Percentiles rank a stretch among this genome's conserved stretches.
Evolutionary conservation across 92 coral and sea anemone species (phyloP).

Genomic region (Parazoanthus atlanticus): DNA sequence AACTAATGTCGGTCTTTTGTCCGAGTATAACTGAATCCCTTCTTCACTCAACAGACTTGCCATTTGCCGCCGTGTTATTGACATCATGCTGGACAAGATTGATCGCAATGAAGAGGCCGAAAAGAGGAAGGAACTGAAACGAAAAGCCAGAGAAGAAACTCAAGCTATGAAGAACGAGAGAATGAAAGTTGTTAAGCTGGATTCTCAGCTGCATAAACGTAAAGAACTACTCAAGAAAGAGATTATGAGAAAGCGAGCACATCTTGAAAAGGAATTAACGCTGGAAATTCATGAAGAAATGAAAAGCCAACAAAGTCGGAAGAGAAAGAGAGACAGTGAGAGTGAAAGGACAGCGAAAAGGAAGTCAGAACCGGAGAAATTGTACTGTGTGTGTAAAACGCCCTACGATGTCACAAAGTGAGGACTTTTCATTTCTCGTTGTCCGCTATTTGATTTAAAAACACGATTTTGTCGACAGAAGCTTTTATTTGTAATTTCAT

Average conservation of each 20-base stretch:
- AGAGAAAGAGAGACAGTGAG: constrained; percentile 66
- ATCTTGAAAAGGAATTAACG: constrained; percentile 81
- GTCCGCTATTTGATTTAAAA: background rate
- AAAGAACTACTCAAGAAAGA: constrained; percentile 89
- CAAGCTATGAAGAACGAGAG: constrained; percentile 73
- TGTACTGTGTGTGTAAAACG: constrained; percentile 88
- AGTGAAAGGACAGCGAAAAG: constrained; percentile 64
- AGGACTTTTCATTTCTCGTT: constrained; percentile 1
- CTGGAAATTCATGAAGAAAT: constrained; percentile 72
- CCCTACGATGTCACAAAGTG: constrained; percentile 90
- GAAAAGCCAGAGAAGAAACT: constrained; percentile 74
- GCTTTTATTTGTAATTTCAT: background rate
- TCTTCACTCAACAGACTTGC: constrained; percentile 59
- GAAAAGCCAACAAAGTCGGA: constrained; percentile 41
- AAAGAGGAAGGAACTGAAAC: constrained; percentile 73
- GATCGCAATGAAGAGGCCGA: constrained; percentile 89
- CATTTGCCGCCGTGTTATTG: constrained; percentile 81
- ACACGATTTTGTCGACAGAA: background rate
- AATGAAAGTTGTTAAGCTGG: constrained; percentile 77
- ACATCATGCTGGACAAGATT: constrained; percentile 81
- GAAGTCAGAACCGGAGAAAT: constrained; percentile 63
- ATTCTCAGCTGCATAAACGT: constrained; percentile 81
- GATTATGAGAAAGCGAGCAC: constrained; percentile 86
- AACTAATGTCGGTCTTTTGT: background rate
- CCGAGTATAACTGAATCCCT: background rate